Evolutionary conservation across 1,140 invertebrate genomes (phyloP), one percentile per base, ranked within the genome.

Genomic region (Rhizoglyphus robini): DNA sequence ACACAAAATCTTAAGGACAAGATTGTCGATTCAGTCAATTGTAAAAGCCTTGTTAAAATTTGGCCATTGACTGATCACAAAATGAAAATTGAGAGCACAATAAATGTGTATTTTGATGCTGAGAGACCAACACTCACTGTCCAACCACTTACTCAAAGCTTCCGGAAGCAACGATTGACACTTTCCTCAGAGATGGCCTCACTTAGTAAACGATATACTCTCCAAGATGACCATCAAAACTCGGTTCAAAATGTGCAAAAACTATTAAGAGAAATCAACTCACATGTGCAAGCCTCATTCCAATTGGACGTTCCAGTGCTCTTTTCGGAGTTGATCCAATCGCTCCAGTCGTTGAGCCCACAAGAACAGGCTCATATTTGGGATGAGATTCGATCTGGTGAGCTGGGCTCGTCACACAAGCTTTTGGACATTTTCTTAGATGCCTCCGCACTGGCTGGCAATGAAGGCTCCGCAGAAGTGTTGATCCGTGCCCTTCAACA

Each of bases 351-450:
- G 15, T 32, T 57, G n/a, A 23, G n/a, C 4, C 8, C 41, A 25
- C 13, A 29, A 8, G 31, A 49, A 20, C 11, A 46, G 11, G 18
- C 18, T 18, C 4, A 36, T 31, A 5, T 67, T 4, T 57, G 32
- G 3, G 23, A 25, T 20, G 15, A 38, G 4, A 32, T 67, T 25
- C 25, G 57, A 30, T 18, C 15, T 5, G 49, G 49, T 3, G 47
- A 63, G 32, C 18, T 67, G 15, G 63, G 60, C 25, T 30, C 47
- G 4, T 64, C 60, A 1, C 18, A 3, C 30, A 64, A 67, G 51
- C 20, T 67, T 5, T 2, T 23, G 20, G 66, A 67, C 32, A 4
- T 67, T 1, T 65, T 66, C 23, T 36, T 29, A 2, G 66, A 67
- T 64, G 66, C 61, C 13, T 41, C 59, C 8, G 25, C 38, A 23